Evolutionary conservation across 2,797 vertebrate genomes (phyloP).

Genomic region (Momotus momota): DNA sequence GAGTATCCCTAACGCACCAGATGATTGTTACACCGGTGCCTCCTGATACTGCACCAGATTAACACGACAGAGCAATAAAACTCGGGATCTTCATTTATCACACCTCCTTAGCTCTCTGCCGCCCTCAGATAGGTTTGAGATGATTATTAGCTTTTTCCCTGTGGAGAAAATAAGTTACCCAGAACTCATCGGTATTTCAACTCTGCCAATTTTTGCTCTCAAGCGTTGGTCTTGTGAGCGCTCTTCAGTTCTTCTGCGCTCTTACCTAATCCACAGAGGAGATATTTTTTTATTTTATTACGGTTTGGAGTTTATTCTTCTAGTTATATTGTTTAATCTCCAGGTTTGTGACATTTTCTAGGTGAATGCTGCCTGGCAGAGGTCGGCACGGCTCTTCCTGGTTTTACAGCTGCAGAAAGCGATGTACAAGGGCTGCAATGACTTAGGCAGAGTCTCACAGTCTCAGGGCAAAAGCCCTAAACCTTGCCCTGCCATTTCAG

Average conservation of each 20-base stretch:
- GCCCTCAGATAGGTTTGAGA: not conserved
- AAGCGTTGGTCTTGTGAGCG: not conserved
- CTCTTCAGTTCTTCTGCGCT: not conserved
- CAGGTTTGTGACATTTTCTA: not conserved
- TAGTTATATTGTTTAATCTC: not conserved
- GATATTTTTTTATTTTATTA: not conserved
- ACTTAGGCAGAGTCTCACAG: not conserved
- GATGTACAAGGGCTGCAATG: not conserved
- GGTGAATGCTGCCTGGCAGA: not conserved
- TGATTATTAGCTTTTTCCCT: not conserved
- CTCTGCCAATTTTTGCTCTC: not conserved
- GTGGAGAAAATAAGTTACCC: not conserved
- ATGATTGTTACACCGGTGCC: not conserved
- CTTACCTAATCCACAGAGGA: not conserved
- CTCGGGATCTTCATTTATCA: not conserved
- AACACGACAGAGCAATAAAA: not conserved
- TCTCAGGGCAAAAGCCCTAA: not conserved
- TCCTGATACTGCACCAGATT: not conserved
- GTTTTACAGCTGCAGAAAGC: not conserved
- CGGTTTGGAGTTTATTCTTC: not conserved
- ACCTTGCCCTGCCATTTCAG: not conserved
- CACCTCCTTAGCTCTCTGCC: not conserved
- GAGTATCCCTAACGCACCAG: not conserved
- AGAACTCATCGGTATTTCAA: not conserved
- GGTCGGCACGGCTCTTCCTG: rapidly evolving